phyloP scores from a whole-genome alignment of 2,888 invertebrate genomes.

The Archips xylosteana region DNA sequence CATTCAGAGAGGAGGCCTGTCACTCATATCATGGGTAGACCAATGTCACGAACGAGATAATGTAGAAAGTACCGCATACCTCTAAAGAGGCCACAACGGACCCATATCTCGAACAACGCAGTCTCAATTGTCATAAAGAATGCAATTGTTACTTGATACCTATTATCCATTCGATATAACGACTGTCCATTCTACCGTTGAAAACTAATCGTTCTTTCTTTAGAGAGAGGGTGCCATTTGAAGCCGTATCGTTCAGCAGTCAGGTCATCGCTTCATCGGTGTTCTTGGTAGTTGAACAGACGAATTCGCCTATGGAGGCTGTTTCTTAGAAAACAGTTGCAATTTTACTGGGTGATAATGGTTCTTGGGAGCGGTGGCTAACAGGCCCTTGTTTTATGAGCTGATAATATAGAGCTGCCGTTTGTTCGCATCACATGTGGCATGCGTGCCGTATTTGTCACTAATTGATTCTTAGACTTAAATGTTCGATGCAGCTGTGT shows the following conservation, averaged over 20 bases:
- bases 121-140: constrained; percentile 42
- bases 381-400: constrained; percentile 17
- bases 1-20: too few species aligned
- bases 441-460: neutral
- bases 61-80: constrained; percentile 28
- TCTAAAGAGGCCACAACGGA: constrained; percentile 12
- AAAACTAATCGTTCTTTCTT: constrained; percentile 7
- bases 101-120: constrained; percentile 34
- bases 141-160: constrained; percentile 38
- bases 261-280: constrained; percentile 31
- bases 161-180: constrained; percentile 27
- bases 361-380: constrained; percentile 11
- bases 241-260: neutral
- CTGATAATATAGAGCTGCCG: constrained; percentile 14
- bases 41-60: neutral
- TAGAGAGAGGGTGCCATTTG: constrained; percentile 3
- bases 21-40: too few species aligned
- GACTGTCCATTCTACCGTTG: neutral
- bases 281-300: constrained; percentile 17
- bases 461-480: neutral
- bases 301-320: constrained; percentile 35
- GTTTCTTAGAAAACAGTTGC: constrained; percentile 35
- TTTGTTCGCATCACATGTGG: constrained; percentile 4
- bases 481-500: neutral
- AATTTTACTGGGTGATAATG: constrained; percentile 30